phyloP scores from a whole-genome alignment of 2,888 invertebrate species.

The Malthinus seriepunctatus region DNA sequence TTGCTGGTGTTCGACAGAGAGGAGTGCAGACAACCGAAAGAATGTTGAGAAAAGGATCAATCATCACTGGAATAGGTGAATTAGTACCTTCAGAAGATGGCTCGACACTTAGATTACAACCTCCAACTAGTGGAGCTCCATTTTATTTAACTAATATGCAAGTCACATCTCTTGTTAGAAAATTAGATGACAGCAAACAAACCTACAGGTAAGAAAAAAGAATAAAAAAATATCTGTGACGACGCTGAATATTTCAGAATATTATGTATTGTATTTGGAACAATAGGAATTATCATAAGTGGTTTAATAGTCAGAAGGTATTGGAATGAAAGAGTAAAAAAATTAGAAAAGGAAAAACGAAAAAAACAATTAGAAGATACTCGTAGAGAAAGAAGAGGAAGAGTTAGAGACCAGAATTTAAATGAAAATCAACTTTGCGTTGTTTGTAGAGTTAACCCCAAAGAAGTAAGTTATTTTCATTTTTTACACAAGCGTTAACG shows the following conservation, averaged over 20 bases:
- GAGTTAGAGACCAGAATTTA: conserved; percentile 65
- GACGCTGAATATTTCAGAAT: conserved; percentile 49
- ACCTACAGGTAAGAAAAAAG: conserved; percentile 63
- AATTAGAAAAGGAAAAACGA: conserved; percentile 61
- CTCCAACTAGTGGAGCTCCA: conserved; percentile 70
- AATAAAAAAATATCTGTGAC: conserved; percentile 7
- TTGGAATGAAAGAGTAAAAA: conserved; percentile 57
- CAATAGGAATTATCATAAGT: conserved; percentile 59
- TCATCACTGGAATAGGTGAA: conserved; percentile 80
- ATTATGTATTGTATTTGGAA: conserved; percentile 60
- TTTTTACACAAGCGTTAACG: not conserved
- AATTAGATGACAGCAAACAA: conserved; percentile 71
- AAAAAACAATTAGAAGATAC: conserved; percentile 67
- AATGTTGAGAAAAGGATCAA: conserved; percentile 80
- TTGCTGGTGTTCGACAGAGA: conserved; percentile 79
- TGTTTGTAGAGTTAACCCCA: conserved; percentile 83
- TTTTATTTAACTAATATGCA: conserved; percentile 81
- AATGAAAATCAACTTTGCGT: conserved; percentile 74
- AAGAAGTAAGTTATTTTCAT: conserved; percentile 63
- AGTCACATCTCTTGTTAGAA: conserved; percentile 72
- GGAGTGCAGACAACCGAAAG: conserved; percentile 87
- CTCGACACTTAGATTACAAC: conserved; percentile 67
- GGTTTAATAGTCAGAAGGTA: conserved; percentile 57
- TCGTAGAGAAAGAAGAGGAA: conserved; percentile 67
- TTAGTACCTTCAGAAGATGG: conserved; percentile 67